Conservation (phyloP, 2,888 invertebrate species). For the Drosophila mimica region DNA sequence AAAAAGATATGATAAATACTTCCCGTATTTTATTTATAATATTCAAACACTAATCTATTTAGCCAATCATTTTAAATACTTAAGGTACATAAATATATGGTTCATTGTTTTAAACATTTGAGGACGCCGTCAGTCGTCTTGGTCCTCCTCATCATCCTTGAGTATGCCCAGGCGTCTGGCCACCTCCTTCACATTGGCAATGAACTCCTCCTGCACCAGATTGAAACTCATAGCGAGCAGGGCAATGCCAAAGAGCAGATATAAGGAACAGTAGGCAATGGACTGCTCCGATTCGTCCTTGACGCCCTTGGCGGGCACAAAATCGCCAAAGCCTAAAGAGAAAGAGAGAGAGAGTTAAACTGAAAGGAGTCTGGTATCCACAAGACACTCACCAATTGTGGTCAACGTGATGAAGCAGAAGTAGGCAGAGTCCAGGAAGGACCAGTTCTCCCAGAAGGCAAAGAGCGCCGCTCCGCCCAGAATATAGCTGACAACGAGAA, state of each 20-base stretch:
- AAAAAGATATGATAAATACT: neutral
- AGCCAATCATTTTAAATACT: slow-evolving; percentile 10
- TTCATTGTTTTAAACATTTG: neutral
- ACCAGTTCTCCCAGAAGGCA: slow-evolving; percentile 94
- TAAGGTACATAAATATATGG: neutral
- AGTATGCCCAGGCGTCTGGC: slow-evolving; percentile 95
- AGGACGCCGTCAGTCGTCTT: slow-evolving; percentile 79
- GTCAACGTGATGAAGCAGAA: slow-evolving; percentile 97
- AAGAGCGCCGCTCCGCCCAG: slow-evolving; percentile 95
- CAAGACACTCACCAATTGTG: slow-evolving; percentile 88
- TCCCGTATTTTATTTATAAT: slow-evolving; percentile 8
- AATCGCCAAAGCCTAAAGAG: slow-evolving; percentile 91
- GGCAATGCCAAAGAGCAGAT: slow-evolving; percentile 97
- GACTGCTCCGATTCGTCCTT: slow-evolving; percentile 84
- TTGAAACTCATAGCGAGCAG: slow-evolving; percentile 98
- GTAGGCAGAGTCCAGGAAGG: slow-evolving; percentile 94
- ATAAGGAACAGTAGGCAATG: slow-evolving; percentile 95
- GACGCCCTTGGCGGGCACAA: slow-evolving; percentile 91
- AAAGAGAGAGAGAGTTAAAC: neutral
- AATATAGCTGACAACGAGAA: slow-evolving; percentile 95
- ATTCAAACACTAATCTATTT: neutral
- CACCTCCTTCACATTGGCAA: slow-evolving; percentile 93
- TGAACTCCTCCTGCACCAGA: slow-evolving; percentile 96
- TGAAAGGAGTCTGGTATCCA: neutral
- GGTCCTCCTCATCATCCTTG: slow-evolving; percentile 89